Evolutionary conservation across 2,888 invertebrate genomes (phyloP), one percentile per base, ranked within the genome.

Genomic region (Tenthredo amoena): DNA sequence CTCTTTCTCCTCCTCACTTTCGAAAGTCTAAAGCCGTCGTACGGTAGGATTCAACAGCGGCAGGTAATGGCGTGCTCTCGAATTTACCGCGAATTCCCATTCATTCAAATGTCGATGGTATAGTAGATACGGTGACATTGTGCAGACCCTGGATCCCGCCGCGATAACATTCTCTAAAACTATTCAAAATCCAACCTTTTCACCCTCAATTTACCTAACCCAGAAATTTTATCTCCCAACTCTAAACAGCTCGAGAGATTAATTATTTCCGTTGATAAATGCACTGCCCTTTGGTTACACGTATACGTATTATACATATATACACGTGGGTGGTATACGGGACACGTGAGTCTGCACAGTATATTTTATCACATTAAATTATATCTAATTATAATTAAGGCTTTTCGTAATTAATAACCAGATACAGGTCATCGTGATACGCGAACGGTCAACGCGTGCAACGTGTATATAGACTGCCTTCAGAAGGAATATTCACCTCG

Each of bases 381-480:
- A 34, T 34, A 55, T 15, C 26, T 31, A 37, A 79, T 55, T 50
- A 34, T 79, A 79, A 55, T 79, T 58, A 79, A 34, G 34, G 31
- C 34, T 55, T 79, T 79, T 5, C 55, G 18, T 79, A 34, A 79
- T 79, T 79, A 79, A 79, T 79, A 79, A 79, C 55, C 77, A 34
- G 68, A 31, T 68, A 68, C 68, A 34, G 68, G 31, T 18, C 21
- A 68, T 68, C 68, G 68, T 26, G 31, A 34, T 31, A 26, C 31
- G 68, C 26, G 34, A 68, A 68, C 68, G 68, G 68, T 68, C 68
- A 31, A 68, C 68, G 68, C 68, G 68, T 68, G 9, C 18, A 34
- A 65, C 15, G 21, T 62, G 21, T 9, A 62, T 26, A 68, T 68
- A 68, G n/a, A 55, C 55, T n/a, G 55, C n/a, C 55, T n/a, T 55